These are phyloP conservation scores for Arenaria interpres DNA, from an alignment of 2,113 vertebrate species.

Conservation along the genomic window DNA sequence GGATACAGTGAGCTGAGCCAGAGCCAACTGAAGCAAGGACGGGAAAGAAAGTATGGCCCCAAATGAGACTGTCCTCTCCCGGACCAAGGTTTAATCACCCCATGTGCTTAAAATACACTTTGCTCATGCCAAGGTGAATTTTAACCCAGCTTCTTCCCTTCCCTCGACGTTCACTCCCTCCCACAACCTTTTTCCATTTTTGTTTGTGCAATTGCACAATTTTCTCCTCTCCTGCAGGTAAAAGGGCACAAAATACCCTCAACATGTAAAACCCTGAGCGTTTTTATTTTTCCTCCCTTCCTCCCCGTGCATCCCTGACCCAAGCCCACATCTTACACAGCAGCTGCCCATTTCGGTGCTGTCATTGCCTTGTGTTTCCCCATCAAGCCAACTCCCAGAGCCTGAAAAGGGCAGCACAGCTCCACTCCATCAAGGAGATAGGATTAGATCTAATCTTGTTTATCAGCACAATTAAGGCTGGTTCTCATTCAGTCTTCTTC, in stretches of 20 bases:
- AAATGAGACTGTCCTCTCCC: background rate
- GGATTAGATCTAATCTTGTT: background rate
- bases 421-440: background rate
- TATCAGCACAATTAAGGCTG: background rate
- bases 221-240: background rate
- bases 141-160: background rate
- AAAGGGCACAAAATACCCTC: background rate
- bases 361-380: background rate
- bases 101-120: background rate
- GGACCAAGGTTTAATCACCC: background rate
- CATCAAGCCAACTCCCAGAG: background rate
- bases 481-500: background rate
- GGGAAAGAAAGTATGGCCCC: fast-evolving
- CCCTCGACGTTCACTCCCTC: background rate
- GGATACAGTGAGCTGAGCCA: background rate
- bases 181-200: background rate
- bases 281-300: no score
- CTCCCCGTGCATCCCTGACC: background rate
- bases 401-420: background rate
- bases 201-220: no score
- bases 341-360: background rate
- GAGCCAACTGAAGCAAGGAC: background rate
- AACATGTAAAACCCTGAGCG: background rate
- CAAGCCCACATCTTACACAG: background rate
- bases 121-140: background rate